Evolutionary conservation across 2,888 invertebrate genomes (phyloP).

Genomic region (Exephanes ischioxanthus): DNA sequence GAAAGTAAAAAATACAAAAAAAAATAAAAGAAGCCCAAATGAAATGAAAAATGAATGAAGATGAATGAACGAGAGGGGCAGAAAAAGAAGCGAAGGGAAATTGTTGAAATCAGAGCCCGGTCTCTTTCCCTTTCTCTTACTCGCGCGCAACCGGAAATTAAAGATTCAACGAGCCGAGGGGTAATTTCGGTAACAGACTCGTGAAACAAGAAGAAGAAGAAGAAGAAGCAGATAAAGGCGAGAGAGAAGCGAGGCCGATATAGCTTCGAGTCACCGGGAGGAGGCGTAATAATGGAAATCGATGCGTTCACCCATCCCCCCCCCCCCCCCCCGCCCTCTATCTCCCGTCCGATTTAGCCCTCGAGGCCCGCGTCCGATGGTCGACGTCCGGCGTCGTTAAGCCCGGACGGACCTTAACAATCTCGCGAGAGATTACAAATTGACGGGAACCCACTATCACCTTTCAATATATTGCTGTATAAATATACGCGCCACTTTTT

Average conservation of each 20-base stretch:
- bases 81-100: slow-evolving; percentile 24
- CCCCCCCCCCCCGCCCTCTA: slow-evolving; percentile 6
- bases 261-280: slow-evolving; percentile 5
- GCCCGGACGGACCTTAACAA: slow-evolving; percentile 59
- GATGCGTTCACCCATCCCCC: slow-evolving; percentile 70
- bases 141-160: slow-evolving; percentile 79
- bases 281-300: slow-evolving; percentile 78
- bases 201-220: slow-evolving; percentile 72
- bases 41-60: slow-evolving; percentile 20
- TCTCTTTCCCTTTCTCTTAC: slow-evolving; percentile 66
- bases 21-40: slow-evolving; percentile 24
- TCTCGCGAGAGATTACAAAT: slow-evolving; percentile 63
- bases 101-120: slow-evolving; percentile 62
- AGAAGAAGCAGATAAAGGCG: slow-evolving; percentile 51
- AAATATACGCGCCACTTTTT: background rate
- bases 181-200: slow-evolving; percentile 78
- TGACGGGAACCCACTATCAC: slow-evolving; percentile 41
- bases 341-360: slow-evolving; percentile 30
- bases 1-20: slow-evolving; percentile 18
- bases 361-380: slow-evolving; percentile 48
- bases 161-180: slow-evolving; percentile 81
- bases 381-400: slow-evolving; percentile 66
- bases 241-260: slow-evolving; percentile 29
- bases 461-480: background rate
- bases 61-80: slow-evolving; percentile 15